Evolutionary conservation across 2,888 invertebrate species (phyloP).

Genomic region (Camponotus fellah): DNA sequence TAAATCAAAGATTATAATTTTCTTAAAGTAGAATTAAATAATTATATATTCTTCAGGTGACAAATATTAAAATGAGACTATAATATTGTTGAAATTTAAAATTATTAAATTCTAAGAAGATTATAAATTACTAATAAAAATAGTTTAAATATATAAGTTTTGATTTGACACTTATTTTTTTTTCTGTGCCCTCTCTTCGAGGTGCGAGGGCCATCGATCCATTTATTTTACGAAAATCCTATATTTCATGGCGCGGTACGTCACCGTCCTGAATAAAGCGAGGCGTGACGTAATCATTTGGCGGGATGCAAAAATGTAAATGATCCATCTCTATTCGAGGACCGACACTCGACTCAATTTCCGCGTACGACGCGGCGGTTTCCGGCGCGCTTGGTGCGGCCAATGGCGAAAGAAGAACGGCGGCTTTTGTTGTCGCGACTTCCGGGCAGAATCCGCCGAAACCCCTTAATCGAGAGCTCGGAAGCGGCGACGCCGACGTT

Average conservation of each 20-base stretch:
- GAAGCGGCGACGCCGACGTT: conserved; percentile 73
- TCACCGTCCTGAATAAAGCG: background rate
- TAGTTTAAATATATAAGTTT: no score
- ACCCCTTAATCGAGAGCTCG: conserved; percentile 67
- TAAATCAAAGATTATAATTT: no score
- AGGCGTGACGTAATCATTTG: background rate
- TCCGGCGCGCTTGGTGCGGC: conserved; percentile 2
- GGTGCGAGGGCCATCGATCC: background rate
- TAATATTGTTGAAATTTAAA: no score
- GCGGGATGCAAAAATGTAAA: conserved; percentile 38
- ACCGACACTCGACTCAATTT: conserved; percentile 43
- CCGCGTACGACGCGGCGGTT: conserved; percentile 21
- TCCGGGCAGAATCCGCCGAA: conserved; percentile 59
- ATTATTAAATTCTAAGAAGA: no score
- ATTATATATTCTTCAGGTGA: no score
- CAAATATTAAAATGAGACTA: no score
- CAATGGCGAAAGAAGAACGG: conserved; percentile 46
- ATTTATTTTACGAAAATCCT: background rate
- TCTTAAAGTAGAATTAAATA: no score
- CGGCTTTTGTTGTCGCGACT: conserved; percentile 50
- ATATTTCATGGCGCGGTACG: background rate
- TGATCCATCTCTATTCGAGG: conserved; percentile 45
- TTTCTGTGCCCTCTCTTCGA: background rate
- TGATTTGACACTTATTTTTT: no score
- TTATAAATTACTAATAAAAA: no score